Evolutionary conservation across 2,888 invertebrate genomes (phyloP).

Genomic region (Drosophila melanosoma): DNA sequence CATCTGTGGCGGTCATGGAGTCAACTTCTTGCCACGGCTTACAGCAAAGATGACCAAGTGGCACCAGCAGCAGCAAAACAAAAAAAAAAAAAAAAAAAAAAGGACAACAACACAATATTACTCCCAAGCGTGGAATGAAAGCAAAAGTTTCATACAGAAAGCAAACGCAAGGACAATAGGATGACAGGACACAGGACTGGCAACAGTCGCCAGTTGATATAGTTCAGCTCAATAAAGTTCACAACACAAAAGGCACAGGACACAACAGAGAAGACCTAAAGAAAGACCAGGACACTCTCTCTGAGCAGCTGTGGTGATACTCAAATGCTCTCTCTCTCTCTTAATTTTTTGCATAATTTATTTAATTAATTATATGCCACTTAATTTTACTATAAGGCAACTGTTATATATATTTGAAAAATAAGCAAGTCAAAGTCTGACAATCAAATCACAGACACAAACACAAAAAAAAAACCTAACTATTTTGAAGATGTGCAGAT

Average conservation of each 20-base stretch:
- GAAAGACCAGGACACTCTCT: background rate
- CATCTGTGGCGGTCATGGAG: slow-evolving; percentile 56
- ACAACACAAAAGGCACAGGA: slow-evolving; percentile 41
- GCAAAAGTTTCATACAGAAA: slow-evolving; percentile 74
- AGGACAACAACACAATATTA: slow-evolving; percentile 56
- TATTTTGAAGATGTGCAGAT: background rate
- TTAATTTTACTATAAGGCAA: background rate
- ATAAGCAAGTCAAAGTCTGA: background rate
- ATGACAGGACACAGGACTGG: background rate
- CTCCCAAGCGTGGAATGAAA: slow-evolving; percentile 79
- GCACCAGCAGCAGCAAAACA: background rate
- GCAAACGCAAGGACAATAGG: slow-evolving; percentile 16
- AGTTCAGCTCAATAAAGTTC: slow-evolving; percentile 55
- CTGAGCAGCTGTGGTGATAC: background rate
- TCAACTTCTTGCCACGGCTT: slow-evolving; percentile 29
- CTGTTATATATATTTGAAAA: background rate
- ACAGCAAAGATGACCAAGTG: slow-evolving; percentile 41
- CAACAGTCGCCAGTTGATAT: slow-evolving; percentile 1
- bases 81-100: slow-evolving; percentile 29
- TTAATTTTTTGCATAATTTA: background rate
- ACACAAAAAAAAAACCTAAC: fast-evolving
- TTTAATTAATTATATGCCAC: background rate
- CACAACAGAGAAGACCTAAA: background rate
- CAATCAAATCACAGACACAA: background rate
- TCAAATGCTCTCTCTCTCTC: background rate